Evolutionary conservation across 1,140 invertebrate species (phyloP).

Genomic region (Drosophila ercepeae): DNA sequence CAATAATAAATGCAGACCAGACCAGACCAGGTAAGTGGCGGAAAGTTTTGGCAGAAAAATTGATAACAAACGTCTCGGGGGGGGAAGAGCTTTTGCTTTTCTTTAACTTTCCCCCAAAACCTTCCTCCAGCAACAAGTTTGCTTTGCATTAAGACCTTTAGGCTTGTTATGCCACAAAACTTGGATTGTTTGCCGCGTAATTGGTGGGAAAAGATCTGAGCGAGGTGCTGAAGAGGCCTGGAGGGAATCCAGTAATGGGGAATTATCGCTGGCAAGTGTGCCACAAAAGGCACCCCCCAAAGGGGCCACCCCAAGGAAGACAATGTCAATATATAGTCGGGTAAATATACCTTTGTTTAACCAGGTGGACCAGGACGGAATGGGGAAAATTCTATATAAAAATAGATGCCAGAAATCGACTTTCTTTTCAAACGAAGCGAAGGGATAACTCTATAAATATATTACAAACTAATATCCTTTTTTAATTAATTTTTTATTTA

Average conservation of each 20-base stretch:
- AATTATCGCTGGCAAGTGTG: not conserved
- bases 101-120: conserved; percentile 34
- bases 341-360: conserved; percentile 47
- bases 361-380: conserved; percentile 45
- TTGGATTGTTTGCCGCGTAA: conserved; percentile 70
- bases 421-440: no score
- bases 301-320: conserved; percentile 47
- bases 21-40: not conserved
- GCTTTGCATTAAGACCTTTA: conserved; percentile 61
- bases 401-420: conserved; percentile 2
- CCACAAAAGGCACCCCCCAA: conserved; percentile 28
- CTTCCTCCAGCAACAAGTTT: conserved; percentile 70
- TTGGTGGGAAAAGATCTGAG: conserved; percentile 50
- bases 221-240: conserved; percentile 1
- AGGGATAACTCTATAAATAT: no score
- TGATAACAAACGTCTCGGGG: conserved; percentile 9
- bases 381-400: conserved; percentile 33
- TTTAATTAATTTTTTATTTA: no score
- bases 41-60: conserved; percentile 1
- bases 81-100: conserved; percentile 19
- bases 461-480: no score
- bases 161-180: conserved; percentile 59
- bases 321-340: conserved; percentile 37
- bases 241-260: conserved; percentile 1
- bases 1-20: conserved; percentile 11